Evolutionary conservation across 2,888 invertebrate species (phyloP), one percentile per base, ranked within the genome.

Genomic region (Acrobasis repandana): DNA sequence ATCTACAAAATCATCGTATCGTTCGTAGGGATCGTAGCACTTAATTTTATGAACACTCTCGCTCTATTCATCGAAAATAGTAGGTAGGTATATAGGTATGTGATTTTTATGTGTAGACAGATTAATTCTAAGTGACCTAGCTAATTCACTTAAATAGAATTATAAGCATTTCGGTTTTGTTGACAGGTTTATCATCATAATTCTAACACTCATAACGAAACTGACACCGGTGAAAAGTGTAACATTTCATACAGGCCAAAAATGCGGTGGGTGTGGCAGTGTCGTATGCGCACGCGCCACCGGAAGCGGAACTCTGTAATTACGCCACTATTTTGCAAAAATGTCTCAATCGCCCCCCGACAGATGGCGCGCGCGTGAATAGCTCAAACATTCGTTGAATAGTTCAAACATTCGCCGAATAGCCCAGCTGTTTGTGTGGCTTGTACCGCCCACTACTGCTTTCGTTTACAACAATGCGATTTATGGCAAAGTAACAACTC

Each of bases 221-320:
- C n/a, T 48, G 16, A 33, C 51, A 38, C 28, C 18, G 50, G 43
- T 16, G 63, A 74, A 72, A 69, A 74, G 89, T 86, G 79, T 88
- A 75, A 76, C 72, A 76, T 90, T 87, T 82, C 86, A 75, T 72
- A 77, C 78, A 70, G 71, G 71, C 75, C 75, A 65, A 76, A 76
- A 73, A 76, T 77, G 67, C 68, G 60, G 81, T 84, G 83, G 90
- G 90, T 86, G 90, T 76, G 73, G 78, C 72, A 72, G 72, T 77
- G 72, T 78, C 80, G 79, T 76, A 75, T 79, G 89, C 87, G 89
- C 92, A 88, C 90, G 90, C 90, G 90, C 83, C 90, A 89, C 83
- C 88, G 91, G 90, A 90, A 83, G 67, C 90, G 91, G 91, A 92
- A 90, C 83, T 83, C 66, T 77, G 81, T 91, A 90, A 91, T 92